Evolutionary conservation across 1,140 invertebrate genomes (phyloP), one percentile per base, ranked within the genome.

Genomic region (Theocolax elegans): DNA sequence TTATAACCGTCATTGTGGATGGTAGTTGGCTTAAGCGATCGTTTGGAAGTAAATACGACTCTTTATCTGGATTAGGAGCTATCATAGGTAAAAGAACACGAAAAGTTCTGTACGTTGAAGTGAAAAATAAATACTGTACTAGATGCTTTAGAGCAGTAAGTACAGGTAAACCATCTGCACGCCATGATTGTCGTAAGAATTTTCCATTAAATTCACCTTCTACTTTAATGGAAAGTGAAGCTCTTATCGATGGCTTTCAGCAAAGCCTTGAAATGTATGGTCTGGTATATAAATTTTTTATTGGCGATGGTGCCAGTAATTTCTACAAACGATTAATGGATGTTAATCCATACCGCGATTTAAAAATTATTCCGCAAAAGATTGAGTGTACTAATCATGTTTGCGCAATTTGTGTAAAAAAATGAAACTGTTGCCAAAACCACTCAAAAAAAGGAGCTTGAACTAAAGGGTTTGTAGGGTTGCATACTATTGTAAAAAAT

Each of bases 221-320:
- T 1, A 74, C 79, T 19, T 63, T 71, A 13, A 87, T 87, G 85
- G 83, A 87, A 72, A 35, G 71, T 13, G 76, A 83, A 54, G 79
- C 80, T 13, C 79, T 86, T 35, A 54, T 79, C 1, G 79, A 86
- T 72, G 81, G 80, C 15, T 87, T 87, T 75, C 64, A 74, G 27
- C 12, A 56, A 10, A 83, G 80, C 54, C 51, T 84, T 10, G 54
- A 79, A 48, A 77, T 75, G 67, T 73, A 87, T 76, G 74, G 77
- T 2, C 3, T 87, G 2, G 79, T 82, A 23, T 86, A 86, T 68
- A 74, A 66, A 48, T 63, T 56, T 15, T 25, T 87, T 0, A 81
- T 87, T 72, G 81, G 72, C 3, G 86, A 87, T 76, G 83, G 84
- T 10, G 86, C 87, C 64, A 81, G 80, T 17, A 83, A 73, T 49